A percentile compares a stretch with the other conserved stretches of the same genome.
Conservation (phyloP, 2,797 vertebrate species). For the Peromyscus eremicus region DNA sequence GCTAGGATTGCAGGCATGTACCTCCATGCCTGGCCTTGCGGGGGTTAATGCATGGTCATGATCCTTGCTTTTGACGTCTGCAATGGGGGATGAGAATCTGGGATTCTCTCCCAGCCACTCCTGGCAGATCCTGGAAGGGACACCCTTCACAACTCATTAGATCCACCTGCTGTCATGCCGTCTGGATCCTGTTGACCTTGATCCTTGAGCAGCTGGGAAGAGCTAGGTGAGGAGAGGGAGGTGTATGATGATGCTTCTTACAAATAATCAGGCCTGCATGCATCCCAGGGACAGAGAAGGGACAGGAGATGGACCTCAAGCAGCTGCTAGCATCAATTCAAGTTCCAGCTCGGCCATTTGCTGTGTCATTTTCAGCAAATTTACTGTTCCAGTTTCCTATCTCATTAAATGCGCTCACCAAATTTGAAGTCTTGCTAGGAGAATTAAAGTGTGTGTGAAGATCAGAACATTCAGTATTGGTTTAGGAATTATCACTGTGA, state of each 20-base stretch:
- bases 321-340: not conserved
- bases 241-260: not conserved
- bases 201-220: not conserved
- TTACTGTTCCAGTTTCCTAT: not conserved
- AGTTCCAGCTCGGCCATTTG: not conserved
- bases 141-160: constrained; percentile 68
- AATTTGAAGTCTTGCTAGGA: not conserved
- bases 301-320: not conserved
- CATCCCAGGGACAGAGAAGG: not conserved
- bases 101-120: constrained; percentile 64
- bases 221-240: not conserved
- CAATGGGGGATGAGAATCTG: constrained; percentile 28
- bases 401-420: not conserved
- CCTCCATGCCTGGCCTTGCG: not conserved
- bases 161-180: constrained; percentile 2
- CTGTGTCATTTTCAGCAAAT: not conserved
- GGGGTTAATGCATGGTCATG: not conserved
- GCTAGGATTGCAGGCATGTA: not conserved
- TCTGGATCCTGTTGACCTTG: constrained; percentile 51
- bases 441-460: not conserved
- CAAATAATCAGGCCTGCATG: not conserved
- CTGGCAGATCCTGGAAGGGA: constrained; percentile 11
- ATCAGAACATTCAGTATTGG: not conserved
- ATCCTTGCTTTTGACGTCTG: constrained; percentile 26
- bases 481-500: not conserved